Conservation (phyloP, 2,797 vertebrate genomes). For the Kryptolebias ocellatus region DNA sequence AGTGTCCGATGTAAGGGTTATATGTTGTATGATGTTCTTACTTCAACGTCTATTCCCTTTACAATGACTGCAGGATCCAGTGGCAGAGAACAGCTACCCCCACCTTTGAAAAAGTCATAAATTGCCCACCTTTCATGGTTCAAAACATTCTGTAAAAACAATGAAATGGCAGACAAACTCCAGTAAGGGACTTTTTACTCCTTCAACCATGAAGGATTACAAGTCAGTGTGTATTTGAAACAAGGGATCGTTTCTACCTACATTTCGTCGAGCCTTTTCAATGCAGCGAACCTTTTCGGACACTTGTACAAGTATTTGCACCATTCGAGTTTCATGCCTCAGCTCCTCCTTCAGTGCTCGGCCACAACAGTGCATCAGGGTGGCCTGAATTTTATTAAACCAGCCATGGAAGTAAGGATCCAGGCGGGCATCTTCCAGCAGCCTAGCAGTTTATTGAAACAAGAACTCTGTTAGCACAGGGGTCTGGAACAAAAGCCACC, state of each 20-base stretch:
- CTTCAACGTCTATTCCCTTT: constrained; percentile 86
- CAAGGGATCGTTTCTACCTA: constrained; percentile 49
- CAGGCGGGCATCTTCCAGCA: constrained; percentile 87
- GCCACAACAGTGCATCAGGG: constrained; percentile 88
- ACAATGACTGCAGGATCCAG: constrained; percentile 90
- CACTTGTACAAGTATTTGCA: constrained; percentile 84
- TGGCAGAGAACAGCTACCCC: constrained; percentile 86
- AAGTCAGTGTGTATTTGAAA: not conserved
- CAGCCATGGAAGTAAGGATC: constrained; percentile 89
- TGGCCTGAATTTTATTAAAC: constrained; percentile 88
- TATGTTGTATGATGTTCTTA: constrained; percentile 64
- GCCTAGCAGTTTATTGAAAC: constrained; percentile 73
- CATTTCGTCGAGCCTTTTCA: constrained; percentile 86
- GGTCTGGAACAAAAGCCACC: not conserved
- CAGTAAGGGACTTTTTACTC: too few relatives aligned
- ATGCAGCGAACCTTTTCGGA: constrained; percentile 85
- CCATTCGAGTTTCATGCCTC: constrained; percentile 83
- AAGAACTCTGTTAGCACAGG: not conserved
- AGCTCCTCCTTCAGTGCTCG: constrained; percentile 88
- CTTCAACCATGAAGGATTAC: not conserved
- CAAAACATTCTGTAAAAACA: constrained; percentile 82
- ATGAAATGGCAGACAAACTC: not conserved
- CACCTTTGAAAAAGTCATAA: constrained; percentile 84
- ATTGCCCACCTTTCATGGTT: constrained; percentile 81
- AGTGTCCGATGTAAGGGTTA: not conserved